Percentiles rank a stretch among this genome's conserved stretches.
phyloP scores from a whole-genome alignment of 2,797 vertebrate genomes.

The Ctenosaura bakeri region DNA sequence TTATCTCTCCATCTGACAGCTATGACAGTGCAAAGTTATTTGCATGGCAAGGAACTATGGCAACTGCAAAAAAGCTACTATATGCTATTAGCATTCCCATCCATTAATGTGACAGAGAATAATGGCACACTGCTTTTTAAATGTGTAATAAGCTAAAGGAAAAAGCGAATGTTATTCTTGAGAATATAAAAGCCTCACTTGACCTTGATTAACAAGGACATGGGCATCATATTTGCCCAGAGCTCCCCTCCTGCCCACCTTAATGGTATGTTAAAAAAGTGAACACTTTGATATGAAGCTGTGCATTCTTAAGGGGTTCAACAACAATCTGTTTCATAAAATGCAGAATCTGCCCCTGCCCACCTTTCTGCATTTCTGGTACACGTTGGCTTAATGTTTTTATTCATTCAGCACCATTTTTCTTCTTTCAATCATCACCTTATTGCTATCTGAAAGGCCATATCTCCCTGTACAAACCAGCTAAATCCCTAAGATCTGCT shows the following conservation, averaged over 20 bases:
- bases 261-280: neutral
- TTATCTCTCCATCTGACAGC: conserved; percentile 68
- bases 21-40: conserved; percentile 64
- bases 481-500: too few species aligned
- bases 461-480: too few species aligned
- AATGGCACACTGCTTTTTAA: neutral
- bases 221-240: neutral
- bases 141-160: neutral
- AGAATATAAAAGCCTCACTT: conserved; percentile 7
- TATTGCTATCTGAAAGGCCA: neutral
- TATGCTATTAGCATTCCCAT: conserved; percentile 60
- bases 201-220: neutral
- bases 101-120: neutral
- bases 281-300: neutral
- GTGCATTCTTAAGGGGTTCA: too few species aligned
- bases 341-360: too few species aligned
- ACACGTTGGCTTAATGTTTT: neutral
- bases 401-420: neutral
- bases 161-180: neutral
- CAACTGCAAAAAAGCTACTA: conserved; percentile 66
- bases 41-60: conserved; percentile 69
- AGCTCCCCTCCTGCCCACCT: neutral
- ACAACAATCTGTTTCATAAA: neutral
- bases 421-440: neutral
- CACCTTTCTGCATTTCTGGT: neutral